A percentile compares a stretch with the other conserved stretches of the same genome.
phyloP scores from a whole-genome alignment of 2,797 vertebrate genomes.

The Rhinella marina region DNA sequence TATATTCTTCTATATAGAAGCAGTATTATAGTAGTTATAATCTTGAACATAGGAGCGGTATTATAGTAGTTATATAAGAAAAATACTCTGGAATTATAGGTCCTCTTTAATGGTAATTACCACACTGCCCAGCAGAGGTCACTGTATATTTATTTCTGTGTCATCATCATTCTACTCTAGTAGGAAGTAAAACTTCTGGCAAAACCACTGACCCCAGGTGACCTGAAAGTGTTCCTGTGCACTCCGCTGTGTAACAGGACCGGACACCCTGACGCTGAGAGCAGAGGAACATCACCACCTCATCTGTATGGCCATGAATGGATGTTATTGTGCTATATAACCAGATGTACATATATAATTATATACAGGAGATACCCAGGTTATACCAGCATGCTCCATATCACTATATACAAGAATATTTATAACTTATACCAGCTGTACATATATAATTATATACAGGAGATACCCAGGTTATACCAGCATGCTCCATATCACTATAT shows the following conservation, averaged over 20 bases:
- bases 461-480: too few relatives aligned
- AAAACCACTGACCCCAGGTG: constrained; percentile 30
- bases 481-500: too few relatives aligned
- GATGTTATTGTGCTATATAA: too few relatives aligned
- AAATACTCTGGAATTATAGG: too few relatives aligned
- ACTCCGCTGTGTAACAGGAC: neutral
- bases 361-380: too few relatives aligned
- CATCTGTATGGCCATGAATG: neutral
- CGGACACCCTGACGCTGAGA: neutral
- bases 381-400: too few relatives aligned
- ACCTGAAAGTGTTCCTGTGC: constrained; percentile 15
- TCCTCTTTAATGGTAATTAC: neutral
- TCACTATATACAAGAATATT: too few relatives aligned
- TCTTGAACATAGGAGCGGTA: neutral
- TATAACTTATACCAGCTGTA: neutral
- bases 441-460: neutral
- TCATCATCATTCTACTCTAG: neutral
- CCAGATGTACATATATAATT: too few relatives aligned
- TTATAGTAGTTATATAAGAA: constrained; percentile 6
- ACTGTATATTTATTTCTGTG: constrained; percentile 31
- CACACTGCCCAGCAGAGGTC: constrained; percentile 64
- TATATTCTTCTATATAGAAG: too few relatives aligned
- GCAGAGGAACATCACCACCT: neutral
- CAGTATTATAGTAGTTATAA: constrained; percentile 14
- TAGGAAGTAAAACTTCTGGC: constrained; percentile 6